These are phyloP conservation scores for Zophobas morio DNA, from an alignment of 1,140 invertebrate genomes.

Conservation along the genomic window DNA sequence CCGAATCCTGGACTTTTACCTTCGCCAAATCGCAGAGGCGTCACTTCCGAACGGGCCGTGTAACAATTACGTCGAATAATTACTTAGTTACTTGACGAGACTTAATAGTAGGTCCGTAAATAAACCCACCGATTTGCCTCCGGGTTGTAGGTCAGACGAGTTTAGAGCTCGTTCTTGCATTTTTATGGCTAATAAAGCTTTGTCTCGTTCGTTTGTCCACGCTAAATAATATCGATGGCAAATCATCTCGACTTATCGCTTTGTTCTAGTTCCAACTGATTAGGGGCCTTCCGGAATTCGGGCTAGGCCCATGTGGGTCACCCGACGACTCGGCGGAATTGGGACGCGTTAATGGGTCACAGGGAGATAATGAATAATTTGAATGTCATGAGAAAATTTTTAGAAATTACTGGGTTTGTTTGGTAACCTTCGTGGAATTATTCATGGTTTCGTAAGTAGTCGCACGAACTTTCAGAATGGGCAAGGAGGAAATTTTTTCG, in stretches of 20 bases:
- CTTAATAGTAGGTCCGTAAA: constrained; percentile 47
- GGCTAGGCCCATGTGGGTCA: constrained; percentile 6
- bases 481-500: constrained; percentile 8
- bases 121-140: constrained; percentile 39
- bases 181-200: constrained; percentile 48
- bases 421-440: constrained; percentile 21
- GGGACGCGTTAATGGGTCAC: constrained; percentile 30
- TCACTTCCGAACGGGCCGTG: constrained; percentile 10
- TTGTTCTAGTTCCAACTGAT: constrained; percentile 27
- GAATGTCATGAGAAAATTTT: constrained; percentile 38
- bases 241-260: constrained; percentile 17
- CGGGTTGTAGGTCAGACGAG: constrained; percentile 48
- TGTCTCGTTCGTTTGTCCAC: constrained; percentile 28
- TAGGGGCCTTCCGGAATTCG: constrained; percentile 19
- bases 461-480: constrained; percentile 11
- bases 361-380: constrained; percentile 34
- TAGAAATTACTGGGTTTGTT: not conserved
- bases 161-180: constrained; percentile 45
- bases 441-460: constrained; percentile 34
- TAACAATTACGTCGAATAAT: constrained; percentile 24
- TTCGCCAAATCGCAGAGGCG: constrained; percentile 8
- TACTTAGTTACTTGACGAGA: constrained; percentile 23
- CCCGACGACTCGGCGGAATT: constrained; percentile 28
- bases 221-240: constrained; percentile 29
- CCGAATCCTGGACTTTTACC: constrained; percentile 9